Percentiles rank a stretch among this genome's conserved stretches.
These are phyloP conservation scores for Crambe crambe DNA, from an alignment of 37 sponge, comb jelly and placozoan species.

Conservation along the genomic window DNA sequence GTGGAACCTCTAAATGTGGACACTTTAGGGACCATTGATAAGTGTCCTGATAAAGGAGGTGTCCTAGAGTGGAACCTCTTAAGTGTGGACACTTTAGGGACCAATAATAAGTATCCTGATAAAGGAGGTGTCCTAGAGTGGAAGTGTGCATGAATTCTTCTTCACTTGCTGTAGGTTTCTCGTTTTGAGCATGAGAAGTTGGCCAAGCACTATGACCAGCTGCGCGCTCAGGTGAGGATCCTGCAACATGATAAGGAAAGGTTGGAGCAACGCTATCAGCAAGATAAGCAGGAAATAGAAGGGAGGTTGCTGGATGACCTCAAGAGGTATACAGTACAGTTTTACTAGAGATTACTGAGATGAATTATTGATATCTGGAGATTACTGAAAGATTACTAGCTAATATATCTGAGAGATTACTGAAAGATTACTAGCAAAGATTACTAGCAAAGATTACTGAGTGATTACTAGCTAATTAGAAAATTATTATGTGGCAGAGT, in stretches of 20 bases:
- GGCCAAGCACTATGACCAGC: conserved; percentile 22
- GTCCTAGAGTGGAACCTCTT: no score
- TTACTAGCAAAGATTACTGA: background rate
- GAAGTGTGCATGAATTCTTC: no score
- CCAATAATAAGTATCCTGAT: no score
- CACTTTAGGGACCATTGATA: no score
- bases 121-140: no score
- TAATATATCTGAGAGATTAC: background rate
- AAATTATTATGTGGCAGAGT: no score
- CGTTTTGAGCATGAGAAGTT: conserved; percentile 10
- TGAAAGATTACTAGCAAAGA: background rate
- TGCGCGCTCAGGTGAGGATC: conserved; percentile 6
- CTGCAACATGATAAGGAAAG: conserved; percentile 32
- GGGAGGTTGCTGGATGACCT: conserved; percentile 10
- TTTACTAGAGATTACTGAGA: background rate
- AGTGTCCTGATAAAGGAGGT: no score
- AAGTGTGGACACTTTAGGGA: no score
- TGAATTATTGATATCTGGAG: background rate
- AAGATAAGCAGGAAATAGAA: conserved; percentile 12
- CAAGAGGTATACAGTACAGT: conserved; percentile 20
- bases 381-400: background rate
- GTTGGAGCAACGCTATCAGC: conserved; percentile 19
- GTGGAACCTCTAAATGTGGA: no score
- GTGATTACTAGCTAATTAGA: conserved; percentile 1
- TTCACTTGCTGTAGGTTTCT: no score